phyloP scores from a whole-genome alignment of 2,888 invertebrate genomes.

The Lamproptera curius region DNA sequence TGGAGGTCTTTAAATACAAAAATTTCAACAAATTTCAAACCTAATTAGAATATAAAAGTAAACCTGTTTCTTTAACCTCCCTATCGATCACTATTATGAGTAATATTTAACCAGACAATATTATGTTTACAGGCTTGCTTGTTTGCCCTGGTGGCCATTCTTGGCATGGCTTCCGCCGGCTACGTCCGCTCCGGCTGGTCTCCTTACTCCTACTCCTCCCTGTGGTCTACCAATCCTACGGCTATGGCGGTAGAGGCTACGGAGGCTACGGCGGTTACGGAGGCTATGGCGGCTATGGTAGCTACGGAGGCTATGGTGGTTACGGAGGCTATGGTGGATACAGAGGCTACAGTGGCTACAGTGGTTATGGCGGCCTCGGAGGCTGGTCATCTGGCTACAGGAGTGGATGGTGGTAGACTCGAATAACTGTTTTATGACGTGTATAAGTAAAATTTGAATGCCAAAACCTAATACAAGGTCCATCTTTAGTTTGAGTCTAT shows the following conservation, averaged over 20 bases:
- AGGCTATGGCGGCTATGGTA: too few species aligned
- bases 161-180: constrained; percentile 41
- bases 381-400: constrained; percentile 23
- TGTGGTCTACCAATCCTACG: constrained; percentile 14
- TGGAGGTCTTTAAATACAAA: too few species aligned
- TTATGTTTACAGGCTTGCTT: constrained; percentile 32
- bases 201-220: constrained; percentile 20
- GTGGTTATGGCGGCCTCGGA: constrained; percentile 7
- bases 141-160: constrained; percentile 31
- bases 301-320: constrained; percentile 2
- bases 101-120: too few species aligned
- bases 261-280: constrained; percentile 3
- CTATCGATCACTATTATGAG: too few species aligned
- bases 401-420: constrained; percentile 20
- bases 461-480: too few species aligned
- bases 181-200: constrained; percentile 31
- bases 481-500: too few species aligned
- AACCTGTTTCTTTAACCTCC: too few species aligned
- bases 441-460: too few species aligned
- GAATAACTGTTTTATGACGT: too few species aligned
- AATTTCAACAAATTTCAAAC: too few species aligned
- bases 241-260: constrained; percentile 11
- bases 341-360: not conserved
- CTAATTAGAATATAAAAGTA: too few species aligned
- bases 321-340: constrained; percentile 8